These are phyloP conservation scores for Lycophotia porphyrea DNA, from an alignment of 2,888 invertebrate species.

Conservation along the genomic window DNA sequence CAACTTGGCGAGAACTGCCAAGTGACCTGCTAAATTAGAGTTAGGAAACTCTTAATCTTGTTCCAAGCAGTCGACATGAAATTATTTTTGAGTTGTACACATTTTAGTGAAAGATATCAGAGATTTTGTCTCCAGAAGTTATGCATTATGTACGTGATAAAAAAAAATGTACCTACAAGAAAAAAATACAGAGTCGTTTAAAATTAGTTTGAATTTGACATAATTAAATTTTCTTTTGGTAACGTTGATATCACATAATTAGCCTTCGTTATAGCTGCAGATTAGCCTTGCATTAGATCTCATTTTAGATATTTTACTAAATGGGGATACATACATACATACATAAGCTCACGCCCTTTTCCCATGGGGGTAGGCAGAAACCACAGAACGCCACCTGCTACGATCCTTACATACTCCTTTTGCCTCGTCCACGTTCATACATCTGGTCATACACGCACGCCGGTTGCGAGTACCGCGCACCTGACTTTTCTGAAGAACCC, in stretches of 20 bases:
- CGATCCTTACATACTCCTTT: too few species aligned
- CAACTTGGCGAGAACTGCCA: constrained; percentile 52
- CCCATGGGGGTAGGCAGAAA: too few species aligned
- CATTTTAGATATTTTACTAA: neutral
- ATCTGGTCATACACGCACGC: too few species aligned
- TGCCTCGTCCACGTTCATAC: too few species aligned
- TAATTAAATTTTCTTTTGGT: neutral
- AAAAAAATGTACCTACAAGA: too few species aligned
- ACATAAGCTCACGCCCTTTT: too few species aligned
- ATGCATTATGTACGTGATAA: neutral
- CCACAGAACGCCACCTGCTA: too few species aligned
- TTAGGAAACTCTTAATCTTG: constrained; percentile 56
- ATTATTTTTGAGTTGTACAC: constrained; percentile 32
- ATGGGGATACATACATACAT: too few species aligned
- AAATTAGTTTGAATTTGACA: neutral
- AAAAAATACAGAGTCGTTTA: too few species aligned
- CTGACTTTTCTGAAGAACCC: too few species aligned
- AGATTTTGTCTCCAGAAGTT: constrained; percentile 18
- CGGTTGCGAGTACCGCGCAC: too few species aligned
- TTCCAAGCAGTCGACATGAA: constrained; percentile 42
- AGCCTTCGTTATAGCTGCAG: neutral
- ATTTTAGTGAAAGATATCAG: constrained; percentile 24
- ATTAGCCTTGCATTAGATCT: neutral
- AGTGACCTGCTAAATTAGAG: constrained; percentile 60
- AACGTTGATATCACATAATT: neutral